Conservation (phyloP, 2,797 vertebrate species). For the Coregonus suidteri region DNA sequence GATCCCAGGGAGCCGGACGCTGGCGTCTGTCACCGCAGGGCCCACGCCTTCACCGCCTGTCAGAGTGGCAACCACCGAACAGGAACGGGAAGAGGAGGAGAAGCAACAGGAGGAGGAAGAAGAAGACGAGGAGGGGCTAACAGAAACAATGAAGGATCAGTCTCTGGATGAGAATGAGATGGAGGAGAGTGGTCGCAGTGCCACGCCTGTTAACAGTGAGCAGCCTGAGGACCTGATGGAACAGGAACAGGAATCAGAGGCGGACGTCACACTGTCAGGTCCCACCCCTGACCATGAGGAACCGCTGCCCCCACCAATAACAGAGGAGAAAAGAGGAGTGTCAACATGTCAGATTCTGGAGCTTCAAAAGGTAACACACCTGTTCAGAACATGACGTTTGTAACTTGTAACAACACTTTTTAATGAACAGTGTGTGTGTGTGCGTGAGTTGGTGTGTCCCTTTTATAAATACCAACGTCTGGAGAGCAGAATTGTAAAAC, state of each 20-base stretch:
- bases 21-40: constrained; percentile 78
- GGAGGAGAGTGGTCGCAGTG: constrained; percentile 97
- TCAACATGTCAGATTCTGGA: constrained; percentile 81
- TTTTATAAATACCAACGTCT: neutral
- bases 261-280: constrained; percentile 38
- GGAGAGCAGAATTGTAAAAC: neutral
- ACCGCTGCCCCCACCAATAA: constrained; percentile 55
- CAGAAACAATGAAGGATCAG: constrained; percentile 73
- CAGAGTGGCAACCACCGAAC: constrained; percentile 42
- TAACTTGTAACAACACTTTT: neutral
- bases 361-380: constrained; percentile 84
- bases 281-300: constrained; percentile 36
- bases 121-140: constrained; percentile 65
- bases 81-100: constrained; percentile 55
- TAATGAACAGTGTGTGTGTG: neutral
- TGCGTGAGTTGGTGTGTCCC: neutral
- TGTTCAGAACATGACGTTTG: neutral
- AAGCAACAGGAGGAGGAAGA: constrained; percentile 61
- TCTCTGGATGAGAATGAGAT: constrained; percentile 92
- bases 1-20: constrained; percentile 83
- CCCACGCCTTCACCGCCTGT: constrained; percentile 56
- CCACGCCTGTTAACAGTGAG: constrained; percentile 94
- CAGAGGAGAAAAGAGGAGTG: constrained; percentile 71
- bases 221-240: constrained; percentile 84
- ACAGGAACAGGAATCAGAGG: constrained; percentile 63